phyloP scores from a whole-genome alignment of 2,888 invertebrate species.

The Hirtodrosophila trivittata region DNA sequence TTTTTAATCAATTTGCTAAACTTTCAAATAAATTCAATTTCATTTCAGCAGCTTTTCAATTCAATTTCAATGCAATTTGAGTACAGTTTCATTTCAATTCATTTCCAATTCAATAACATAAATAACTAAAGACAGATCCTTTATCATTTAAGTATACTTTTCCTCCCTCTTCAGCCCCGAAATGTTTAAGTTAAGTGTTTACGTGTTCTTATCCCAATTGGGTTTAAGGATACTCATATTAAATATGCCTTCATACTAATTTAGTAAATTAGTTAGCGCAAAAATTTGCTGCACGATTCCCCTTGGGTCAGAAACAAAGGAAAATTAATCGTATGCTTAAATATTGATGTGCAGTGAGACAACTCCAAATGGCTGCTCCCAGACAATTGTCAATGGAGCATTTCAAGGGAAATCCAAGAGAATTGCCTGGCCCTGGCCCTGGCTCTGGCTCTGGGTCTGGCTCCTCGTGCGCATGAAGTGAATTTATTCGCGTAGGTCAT shows the following conservation, averaged over 20 bases:
- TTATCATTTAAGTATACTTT: no score
- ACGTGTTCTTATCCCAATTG: conserved; percentile 8
- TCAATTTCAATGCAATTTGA: not conserved
- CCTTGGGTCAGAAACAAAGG: conserved; percentile 20
- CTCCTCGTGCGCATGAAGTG: conserved; percentile 31
- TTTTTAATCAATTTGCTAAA: no score
- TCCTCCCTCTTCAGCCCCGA: no score
- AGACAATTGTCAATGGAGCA: conserved; percentile 15
- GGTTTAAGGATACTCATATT: conserved; percentile 11
- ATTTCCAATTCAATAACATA: not conserved
- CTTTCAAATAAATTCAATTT: no score
- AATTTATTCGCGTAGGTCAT: conserved; percentile 48
- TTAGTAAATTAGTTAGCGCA: conserved; percentile 42
- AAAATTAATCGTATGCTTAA: conserved; percentile 42
- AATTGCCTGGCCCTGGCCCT: conserved; percentile 21
- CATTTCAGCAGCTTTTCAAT: not conserved
- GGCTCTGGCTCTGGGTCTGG: not conserved
- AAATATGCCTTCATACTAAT: conserved; percentile 42
- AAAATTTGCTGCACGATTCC: conserved; percentile 18
- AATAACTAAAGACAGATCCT: not conserved
- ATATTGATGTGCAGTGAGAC: conserved; percentile 46
- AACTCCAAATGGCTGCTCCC: conserved; percentile 12
- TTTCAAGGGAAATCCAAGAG: conserved; percentile 27
- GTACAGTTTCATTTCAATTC: no score
- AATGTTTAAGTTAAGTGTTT: conserved; percentile 2